Percentiles rank a stretch among this genome's conserved stretches.
Conservation (phyloP, 2,113 vertebrate genomes). For the Dasyurus viverrinus region DNA sequence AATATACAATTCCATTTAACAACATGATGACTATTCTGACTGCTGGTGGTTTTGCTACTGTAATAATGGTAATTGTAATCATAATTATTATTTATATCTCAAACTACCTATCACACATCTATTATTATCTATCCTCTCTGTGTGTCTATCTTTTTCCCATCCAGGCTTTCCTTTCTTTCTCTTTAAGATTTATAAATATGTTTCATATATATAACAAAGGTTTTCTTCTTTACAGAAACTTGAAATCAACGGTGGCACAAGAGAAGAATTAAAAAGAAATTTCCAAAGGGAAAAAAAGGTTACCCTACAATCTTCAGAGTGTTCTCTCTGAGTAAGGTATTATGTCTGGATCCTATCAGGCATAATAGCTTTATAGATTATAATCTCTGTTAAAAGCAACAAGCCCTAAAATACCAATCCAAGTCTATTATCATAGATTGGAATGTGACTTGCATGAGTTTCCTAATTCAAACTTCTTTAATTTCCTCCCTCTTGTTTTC, state of each 20-base stretch:
- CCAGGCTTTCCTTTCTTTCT: background rate
- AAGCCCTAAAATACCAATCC: background rate
- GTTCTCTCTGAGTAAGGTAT: background rate
- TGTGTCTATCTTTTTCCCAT: background rate
- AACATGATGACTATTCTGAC: background rate
- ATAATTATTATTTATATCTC: background rate
- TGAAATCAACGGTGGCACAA: background rate
- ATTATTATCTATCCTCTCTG: background rate
- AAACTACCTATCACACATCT: background rate
- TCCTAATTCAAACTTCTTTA: background rate
- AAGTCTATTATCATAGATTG: background rate
- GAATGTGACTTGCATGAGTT: background rate
- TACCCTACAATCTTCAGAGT: background rate
- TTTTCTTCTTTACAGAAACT: background rate
- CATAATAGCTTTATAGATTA: background rate
- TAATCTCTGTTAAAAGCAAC: background rate
- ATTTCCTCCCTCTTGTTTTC: background rate
- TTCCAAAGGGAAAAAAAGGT: background rate
- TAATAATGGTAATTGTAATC: background rate
- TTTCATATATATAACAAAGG: background rate
- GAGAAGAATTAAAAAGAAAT: background rate
- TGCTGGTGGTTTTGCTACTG: background rate
- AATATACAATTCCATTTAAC: background rate
- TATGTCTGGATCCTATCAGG: background rate
- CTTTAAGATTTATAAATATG: background rate